These are phyloP conservation scores for Hycleus phaleratus DNA, from an alignment of 1,140 invertebrate genomes.

Conservation along the genomic window DNA sequence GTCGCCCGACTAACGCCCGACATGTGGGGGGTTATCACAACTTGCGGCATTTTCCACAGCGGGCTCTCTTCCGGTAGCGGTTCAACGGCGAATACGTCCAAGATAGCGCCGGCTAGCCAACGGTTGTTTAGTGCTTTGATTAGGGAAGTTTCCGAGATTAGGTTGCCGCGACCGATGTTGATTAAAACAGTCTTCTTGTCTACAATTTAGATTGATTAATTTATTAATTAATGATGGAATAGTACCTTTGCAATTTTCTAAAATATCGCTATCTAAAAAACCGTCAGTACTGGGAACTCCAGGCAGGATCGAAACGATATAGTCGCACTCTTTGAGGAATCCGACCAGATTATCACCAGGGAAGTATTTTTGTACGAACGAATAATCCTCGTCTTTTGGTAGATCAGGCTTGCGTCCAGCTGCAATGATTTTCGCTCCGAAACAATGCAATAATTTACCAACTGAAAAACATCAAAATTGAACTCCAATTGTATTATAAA, in stretches of 20 bases:
- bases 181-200: constrained; percentile 45
- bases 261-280: constrained; percentile 44
- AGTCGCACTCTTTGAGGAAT: constrained; percentile 48
- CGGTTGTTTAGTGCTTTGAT: constrained; percentile 47
- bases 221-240: not conserved
- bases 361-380: constrained; percentile 33
- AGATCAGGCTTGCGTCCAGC: constrained; percentile 38
- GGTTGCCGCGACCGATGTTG: constrained; percentile 51
- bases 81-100: constrained; percentile 54
- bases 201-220: constrained; percentile 8
- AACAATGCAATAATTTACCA: constrained; percentile 39
- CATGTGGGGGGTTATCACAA: constrained; percentile 52
- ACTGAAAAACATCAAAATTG: constrained; percentile 33
- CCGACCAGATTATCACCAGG: constrained; percentile 38
- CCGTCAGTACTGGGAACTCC: constrained; percentile 45
- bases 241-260: constrained; percentile 40
- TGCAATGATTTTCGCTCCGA: constrained; percentile 36
- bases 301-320: constrained; percentile 51
- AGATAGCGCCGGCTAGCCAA: constrained; percentile 50
- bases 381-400: constrained; percentile 25
- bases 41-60: constrained; percentile 48
- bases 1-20: constrained; percentile 41
- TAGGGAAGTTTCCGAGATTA: constrained; percentile 48
- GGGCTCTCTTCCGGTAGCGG: constrained; percentile 45
- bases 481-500: constrained; percentile 1